Percentiles rank a stretch among this genome's conserved stretches.
phyloP scores from a whole-genome alignment of 2,797 vertebrate species.

The Phrynocephalus vlangalii region DNA sequence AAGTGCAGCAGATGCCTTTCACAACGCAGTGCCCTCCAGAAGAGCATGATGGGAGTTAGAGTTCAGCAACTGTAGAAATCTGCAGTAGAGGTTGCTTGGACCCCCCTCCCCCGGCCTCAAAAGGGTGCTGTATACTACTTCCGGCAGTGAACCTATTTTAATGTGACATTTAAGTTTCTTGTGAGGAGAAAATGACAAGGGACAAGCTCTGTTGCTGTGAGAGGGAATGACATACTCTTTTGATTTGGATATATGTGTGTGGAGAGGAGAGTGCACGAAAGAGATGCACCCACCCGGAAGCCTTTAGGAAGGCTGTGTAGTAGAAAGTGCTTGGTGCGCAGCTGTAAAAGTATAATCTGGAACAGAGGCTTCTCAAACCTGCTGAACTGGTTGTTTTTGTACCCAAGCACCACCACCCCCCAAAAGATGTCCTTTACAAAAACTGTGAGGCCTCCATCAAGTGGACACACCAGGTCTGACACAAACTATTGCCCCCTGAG shows the following conservation, averaged over 20 bases:
- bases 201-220: background rate
- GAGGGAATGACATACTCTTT: background rate
- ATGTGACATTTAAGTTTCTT: background rate
- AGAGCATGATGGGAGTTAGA: background rate
- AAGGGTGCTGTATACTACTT: background rate
- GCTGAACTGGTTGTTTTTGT: background rate
- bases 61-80: background rate
- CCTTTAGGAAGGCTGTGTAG: background rate
- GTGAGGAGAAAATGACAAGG: background rate
- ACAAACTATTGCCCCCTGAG: background rate
- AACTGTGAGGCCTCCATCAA: background rate
- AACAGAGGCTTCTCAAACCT: background rate
- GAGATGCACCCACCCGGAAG: background rate
- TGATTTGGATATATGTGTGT: background rate
- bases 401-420: no score
- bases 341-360: background rate
- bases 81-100: background rate
- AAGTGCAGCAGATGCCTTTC: background rate
- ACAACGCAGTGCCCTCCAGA: background rate
- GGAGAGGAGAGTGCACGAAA: background rate
- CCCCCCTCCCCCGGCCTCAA: no score
- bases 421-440: background rate
- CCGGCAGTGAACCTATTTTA: background rate
- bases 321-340: background rate
- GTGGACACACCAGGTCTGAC: background rate